Evolutionary conservation across 2,113 vertebrate species (phyloP), one percentile per base, ranked within the genome.

Genomic region (Cyanocitta stelleri): DNA sequence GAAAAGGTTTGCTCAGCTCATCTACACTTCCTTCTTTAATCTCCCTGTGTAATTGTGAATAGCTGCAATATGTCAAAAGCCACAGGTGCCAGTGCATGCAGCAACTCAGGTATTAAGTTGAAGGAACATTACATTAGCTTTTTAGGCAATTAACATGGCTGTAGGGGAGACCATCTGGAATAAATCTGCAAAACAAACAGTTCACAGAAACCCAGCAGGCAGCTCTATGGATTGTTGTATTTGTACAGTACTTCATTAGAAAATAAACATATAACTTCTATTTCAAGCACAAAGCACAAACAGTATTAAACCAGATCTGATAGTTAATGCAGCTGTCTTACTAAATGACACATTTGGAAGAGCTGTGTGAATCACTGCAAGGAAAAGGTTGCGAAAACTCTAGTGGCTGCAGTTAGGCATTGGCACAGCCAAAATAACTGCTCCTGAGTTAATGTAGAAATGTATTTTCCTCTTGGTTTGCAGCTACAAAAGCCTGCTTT

Each of bases 121-220:
- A 86, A 90, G 77, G 80, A 92, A 79, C 15, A 85, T 64, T 88
- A 78, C 37, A 59, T 56, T 77, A 91, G 63, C 39, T 92, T 94
- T 92, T 91, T 72, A 93, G 88, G 22, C 79, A 94, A 95, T 94
- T 95, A 96, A 85, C 64, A 33, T n/a, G 63, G 64, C 56, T 84
- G 59, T 37, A 80, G 67, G 83, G 59, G 44, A 72, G 16, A 80
- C 56, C 82, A 95, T 56, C 85, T 91, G 93, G 73, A 94, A 91
- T 71, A 93, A 88, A 86, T 95, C 90, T 90, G 68, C 0, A 4
- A 84, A 94, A 61, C 32, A 96, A 91, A 90, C 51, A 78, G 48
- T 78, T 93, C 73, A 68, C n/a, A 88, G 85, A 84, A 90, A 92
- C 61, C 41, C 90, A 87, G 88, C 73, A 89, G 85, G 79, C 85